Percentiles rank a stretch among this genome's conserved stretches.
Evolutionary conservation across 2,797 vertebrate species (phyloP).

Genomic region (Poeciliopsis gracilis): DNA sequence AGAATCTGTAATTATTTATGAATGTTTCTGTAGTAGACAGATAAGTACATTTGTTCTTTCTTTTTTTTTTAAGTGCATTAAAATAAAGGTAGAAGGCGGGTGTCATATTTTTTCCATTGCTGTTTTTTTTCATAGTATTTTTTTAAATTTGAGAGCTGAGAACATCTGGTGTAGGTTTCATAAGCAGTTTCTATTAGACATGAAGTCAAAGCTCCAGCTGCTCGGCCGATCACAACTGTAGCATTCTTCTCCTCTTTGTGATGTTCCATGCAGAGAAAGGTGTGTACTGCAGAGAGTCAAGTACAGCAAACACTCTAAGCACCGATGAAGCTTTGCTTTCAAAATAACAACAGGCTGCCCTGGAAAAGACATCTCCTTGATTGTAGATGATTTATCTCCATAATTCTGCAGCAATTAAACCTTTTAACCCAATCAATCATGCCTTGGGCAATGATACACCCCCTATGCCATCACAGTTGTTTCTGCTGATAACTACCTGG

Average conservation of each 20-base stretch:
- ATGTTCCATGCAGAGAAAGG: not conserved
- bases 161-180: not conserved
- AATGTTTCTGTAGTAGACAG: not conserved
- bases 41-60: not conserved
- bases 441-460: slow-evolving; percentile 3
- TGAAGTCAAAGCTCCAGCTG: slow-evolving; percentile 2
- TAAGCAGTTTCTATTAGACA: not conserved
- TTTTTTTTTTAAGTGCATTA: not conserved
- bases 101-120: not conserved
- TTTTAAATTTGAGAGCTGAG: not conserved
- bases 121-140: not conserved
- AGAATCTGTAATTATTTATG: not conserved
- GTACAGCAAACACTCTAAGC: slow-evolving; percentile 1
- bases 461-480: not conserved
- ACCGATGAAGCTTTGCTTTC: not conserved
- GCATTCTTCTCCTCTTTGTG: not conserved
- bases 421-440: slow-evolving; percentile 2
- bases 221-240: not conserved
- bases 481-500: not conserved
- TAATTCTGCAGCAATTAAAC: slow-evolving; percentile 8
- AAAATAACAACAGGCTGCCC: slow-evolving; percentile 1
- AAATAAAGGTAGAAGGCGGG: not conserved
- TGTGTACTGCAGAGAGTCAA: not conserved
- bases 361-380: slow-evolving; percentile 1
- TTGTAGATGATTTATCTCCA: slow-evolving; percentile 1